Conservation (phyloP, 2,888 invertebrate species). For the Formica aserva region DNA sequence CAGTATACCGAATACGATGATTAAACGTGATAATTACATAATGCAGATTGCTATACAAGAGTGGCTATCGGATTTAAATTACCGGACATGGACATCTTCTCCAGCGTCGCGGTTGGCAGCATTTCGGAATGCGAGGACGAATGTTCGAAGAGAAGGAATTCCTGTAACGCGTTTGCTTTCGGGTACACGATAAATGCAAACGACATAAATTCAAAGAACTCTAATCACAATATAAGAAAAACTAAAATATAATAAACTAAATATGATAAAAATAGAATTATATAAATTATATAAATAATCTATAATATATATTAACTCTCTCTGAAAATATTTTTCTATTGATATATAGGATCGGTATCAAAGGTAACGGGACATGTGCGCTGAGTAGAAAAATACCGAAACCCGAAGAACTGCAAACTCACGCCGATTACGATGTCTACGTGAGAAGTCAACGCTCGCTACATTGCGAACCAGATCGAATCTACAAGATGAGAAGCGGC, state of each 20-base stretch:
- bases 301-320: not conserved
- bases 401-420: conserved; percentile 87
- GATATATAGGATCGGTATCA: conserved; percentile 87
- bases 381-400: conserved; percentile 86
- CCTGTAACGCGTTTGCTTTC: conserved; percentile 87
- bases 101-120: conserved; percentile 83
- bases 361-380: conserved; percentile 89
- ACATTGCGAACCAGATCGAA: conserved; percentile 68
- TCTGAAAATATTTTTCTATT: not conserved
- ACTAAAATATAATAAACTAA: too few species aligned
- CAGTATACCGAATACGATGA: not conserved
- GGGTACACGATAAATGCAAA: conserved; percentile 84
- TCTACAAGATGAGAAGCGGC: conserved; percentile 46
- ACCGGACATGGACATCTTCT: conserved; percentile 83
- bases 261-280: not conserved
- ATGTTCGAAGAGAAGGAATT: conserved; percentile 85
- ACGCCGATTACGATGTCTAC: conserved; percentile 89
- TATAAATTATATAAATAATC: not conserved
- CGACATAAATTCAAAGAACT: not conserved
- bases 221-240: too few species aligned
- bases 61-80: conserved; percentile 87
- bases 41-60: conserved; percentile 87
- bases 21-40: conserved; percentile 21
- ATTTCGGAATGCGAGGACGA: conserved; percentile 86
- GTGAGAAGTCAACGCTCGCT: conserved; percentile 84